Evolutionary conservation across 2,888 invertebrate genomes (phyloP).

Genomic region (Cantharis rustica): DNA sequence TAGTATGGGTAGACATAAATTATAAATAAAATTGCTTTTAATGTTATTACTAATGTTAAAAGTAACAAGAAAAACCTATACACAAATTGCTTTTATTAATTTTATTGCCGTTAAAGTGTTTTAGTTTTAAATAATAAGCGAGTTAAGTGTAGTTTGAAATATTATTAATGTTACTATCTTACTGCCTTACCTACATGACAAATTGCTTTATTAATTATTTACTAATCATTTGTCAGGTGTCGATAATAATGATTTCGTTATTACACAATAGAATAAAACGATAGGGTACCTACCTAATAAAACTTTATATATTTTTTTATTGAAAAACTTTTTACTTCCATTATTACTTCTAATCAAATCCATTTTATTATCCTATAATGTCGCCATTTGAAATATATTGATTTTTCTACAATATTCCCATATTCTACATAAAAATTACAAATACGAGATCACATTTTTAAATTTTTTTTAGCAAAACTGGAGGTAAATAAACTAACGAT

Average conservation of each 20-base stretch:
- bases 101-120: conserved; percentile 20
- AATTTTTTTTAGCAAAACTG: too few species aligned
- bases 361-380: not conserved
- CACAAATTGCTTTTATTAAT: conserved; percentile 35
- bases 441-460: too few species aligned
- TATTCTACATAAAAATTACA: too few species aligned
- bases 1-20: conserved; percentile 14
- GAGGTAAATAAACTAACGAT: too few species aligned
- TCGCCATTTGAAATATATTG: not conserved
- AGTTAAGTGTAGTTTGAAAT: conserved; percentile 20
- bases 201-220: conserved; percentile 38
- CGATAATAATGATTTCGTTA: conserved; percentile 31
- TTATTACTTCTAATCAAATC: not conserved
- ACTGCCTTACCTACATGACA: conserved; percentile 25
- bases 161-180: conserved; percentile 11
- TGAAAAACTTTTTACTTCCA: not conserved
- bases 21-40: conserved; percentile 28
- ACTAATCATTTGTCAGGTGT: conserved; percentile 38
- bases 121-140: conserved; percentile 18
- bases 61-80: conserved; percentile 38
- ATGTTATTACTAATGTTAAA: conserved; percentile 30
- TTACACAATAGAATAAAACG: not conserved
- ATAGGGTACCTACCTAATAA: not conserved
- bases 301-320: not conserved
- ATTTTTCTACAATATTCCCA: not conserved